A percentile compares a stretch with the other conserved stretches of the same genome.
Conservation (phyloP, 2,797 vertebrate genomes). For the Pampus argenteus region DNA sequence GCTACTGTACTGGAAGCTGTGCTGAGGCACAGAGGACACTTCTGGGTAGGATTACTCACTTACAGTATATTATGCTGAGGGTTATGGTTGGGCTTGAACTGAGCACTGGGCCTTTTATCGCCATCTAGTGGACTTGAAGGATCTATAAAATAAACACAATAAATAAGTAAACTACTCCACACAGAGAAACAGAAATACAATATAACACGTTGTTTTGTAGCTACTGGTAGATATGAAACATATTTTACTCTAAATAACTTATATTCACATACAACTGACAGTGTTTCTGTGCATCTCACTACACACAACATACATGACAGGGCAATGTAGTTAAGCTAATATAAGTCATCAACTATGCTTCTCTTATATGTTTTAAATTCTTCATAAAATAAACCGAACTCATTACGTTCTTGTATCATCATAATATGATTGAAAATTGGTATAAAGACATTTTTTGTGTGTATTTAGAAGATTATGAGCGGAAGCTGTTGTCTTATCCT, state of each 20-base stretch:
- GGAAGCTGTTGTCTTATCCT: not conserved
- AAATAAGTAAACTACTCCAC: constrained; percentile 5
- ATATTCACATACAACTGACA: not conserved
- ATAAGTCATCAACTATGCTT: no score
- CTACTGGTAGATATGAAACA: not conserved
- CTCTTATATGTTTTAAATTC: no score
- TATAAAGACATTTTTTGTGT: not conserved
- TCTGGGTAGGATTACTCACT: constrained; percentile 41
- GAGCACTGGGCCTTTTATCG: constrained; percentile 41
- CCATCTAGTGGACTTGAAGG: constrained; percentile 71
- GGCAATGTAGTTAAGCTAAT: no score
- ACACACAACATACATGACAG: not conserved
- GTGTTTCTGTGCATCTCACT: not conserved
- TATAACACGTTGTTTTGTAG: not conserved
- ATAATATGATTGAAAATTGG: not conserved
- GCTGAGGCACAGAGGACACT: constrained; percentile 27
- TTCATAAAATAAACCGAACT: not conserved
- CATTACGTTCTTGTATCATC: not conserved
- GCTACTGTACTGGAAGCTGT: constrained; percentile 28
- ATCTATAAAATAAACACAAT: not conserved
- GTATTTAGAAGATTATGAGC: not conserved
- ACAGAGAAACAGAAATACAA: not conserved
- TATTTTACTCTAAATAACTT: no score
- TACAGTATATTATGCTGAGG: constrained; percentile 20
- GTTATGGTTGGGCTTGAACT: constrained; percentile 5